Conservation (phyloP, 2,113 vertebrate species). For the human region DNA sequence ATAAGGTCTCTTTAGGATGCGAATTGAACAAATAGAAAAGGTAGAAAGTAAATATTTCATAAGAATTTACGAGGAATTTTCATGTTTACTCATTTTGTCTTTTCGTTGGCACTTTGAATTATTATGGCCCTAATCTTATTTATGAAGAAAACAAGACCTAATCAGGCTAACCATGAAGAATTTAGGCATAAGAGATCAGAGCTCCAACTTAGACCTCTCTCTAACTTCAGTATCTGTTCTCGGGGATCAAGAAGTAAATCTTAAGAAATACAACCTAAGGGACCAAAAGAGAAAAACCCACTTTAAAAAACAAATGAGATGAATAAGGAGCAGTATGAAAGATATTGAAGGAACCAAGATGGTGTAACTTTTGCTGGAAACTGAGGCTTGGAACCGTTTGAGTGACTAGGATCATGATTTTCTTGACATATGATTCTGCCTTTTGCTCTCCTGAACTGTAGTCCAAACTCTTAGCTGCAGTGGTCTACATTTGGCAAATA, state of each 20-base stretch:
- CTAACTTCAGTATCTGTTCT: background rate
- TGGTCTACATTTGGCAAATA: background rate
- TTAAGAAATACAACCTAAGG: constrained; percentile 18
- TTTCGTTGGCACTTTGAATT: background rate
- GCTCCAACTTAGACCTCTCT: constrained; percentile 21
- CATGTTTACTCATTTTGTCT: background rate
- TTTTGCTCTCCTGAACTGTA: background rate
- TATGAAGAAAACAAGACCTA: background rate
- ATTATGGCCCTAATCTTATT: background rate
- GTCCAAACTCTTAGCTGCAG: background rate
- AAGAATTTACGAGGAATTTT: background rate
- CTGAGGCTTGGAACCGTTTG: background rate
- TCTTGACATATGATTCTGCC: background rate
- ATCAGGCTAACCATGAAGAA: background rate
- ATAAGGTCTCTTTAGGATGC: background rate
- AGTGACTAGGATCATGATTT: background rate
- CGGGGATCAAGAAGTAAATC: background rate
- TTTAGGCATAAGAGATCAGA: background rate
- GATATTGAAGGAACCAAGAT: background rate
- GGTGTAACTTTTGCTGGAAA: background rate
- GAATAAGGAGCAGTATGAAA: background rate
- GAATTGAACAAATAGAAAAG: constrained; percentile 28
- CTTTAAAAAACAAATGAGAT: background rate
- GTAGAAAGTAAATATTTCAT: background rate
- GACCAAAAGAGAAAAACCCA: background rate